Conservation (phyloP, 2,888 invertebrate species). For the Colostygia pectinataria region DNA sequence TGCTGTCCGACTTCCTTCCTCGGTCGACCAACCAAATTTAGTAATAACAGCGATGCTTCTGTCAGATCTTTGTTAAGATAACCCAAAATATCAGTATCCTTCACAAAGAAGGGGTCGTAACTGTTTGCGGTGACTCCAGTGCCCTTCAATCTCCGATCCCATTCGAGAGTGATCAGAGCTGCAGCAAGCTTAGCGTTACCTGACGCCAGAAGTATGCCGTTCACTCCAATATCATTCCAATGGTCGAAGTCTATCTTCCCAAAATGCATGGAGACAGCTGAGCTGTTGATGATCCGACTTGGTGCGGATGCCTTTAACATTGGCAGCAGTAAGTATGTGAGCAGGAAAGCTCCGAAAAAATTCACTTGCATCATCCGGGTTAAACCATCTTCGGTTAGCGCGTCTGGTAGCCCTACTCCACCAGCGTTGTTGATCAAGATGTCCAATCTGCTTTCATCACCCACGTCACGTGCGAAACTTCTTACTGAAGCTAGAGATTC, state of each 20-base stretch:
- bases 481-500: conserved; percentile 77
- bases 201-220: conserved; percentile 48
- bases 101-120: conserved; percentile 78
- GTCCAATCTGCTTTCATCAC: conserved; percentile 77
- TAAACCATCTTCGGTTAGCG: conserved; percentile 84
- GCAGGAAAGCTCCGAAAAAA: conserved; percentile 87
- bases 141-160: conserved; percentile 80
- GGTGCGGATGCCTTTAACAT: conserved; percentile 79
- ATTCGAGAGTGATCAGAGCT: conserved; percentile 83
- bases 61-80: conserved; percentile 4
- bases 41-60: conserved; percentile 1
- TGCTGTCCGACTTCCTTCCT: conserved; percentile 64
- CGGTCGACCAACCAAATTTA: conserved; percentile 51
- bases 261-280: conserved; percentile 81
- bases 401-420: conserved; percentile 61
- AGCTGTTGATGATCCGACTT: conserved; percentile 85
- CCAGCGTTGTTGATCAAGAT: conserved; percentile 87
- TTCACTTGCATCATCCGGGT: conserved; percentile 87
- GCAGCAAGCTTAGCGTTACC: conserved; percentile 84
- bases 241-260: conserved; percentile 67
- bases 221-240: conserved; percentile 64
- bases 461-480: conserved; percentile 84
- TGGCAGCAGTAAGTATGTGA: conserved; percentile 85
- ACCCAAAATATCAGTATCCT: conserved; percentile 49
- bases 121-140: conserved; percentile 85